Conservation (phyloP, 1,140 invertebrate species). For the Apis laboriosa region DNA sequence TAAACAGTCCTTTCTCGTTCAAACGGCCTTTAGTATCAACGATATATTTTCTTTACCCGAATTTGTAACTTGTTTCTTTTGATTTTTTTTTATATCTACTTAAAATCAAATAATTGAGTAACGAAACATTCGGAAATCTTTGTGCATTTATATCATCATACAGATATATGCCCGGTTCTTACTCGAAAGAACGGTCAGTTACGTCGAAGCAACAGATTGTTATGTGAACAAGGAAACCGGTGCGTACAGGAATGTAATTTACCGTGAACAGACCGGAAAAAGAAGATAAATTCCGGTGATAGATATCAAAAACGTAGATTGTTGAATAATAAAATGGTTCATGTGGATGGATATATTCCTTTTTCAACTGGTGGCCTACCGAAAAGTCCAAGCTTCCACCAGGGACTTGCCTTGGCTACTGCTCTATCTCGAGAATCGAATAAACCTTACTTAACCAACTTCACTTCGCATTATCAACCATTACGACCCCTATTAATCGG, state of each 20-base stretch:
- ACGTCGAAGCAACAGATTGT: slow-evolving; percentile 69
- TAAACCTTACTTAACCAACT: slow-evolving; percentile 67
- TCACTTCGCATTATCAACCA: slow-evolving; percentile 76
- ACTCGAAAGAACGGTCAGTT: slow-evolving; percentile 31
- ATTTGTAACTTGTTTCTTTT: not conserved
- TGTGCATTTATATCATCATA: not conserved
- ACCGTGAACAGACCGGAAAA: not conserved
- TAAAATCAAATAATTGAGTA: not conserved
- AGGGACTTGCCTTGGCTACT: slow-evolving; percentile 88
- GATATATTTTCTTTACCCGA: slow-evolving; percentile 3
- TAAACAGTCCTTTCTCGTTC: slow-evolving; percentile 67
- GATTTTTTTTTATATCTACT: not conserved
- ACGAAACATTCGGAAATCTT: not conserved
- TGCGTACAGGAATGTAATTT: slow-evolving; percentile 29
- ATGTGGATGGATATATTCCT: slow-evolving; percentile 81
- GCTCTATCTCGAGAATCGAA: slow-evolving; percentile 70
- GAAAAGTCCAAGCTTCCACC: slow-evolving; percentile 92
- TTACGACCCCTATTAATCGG: slow-evolving; percentile 77
- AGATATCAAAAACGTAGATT: not conserved
- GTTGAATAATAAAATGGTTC: slow-evolving; percentile 75
- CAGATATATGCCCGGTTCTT: slow-evolving; percentile 10
- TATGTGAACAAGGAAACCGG: slow-evolving; percentile 45
- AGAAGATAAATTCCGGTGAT: not conserved
- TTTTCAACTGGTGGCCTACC: slow-evolving; percentile 85
- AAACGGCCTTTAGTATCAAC: slow-evolving; percentile 37